A percentile compares a stretch with the other conserved stretches of the same genome.
phyloP scores from a whole-genome alignment of 2,797 vertebrate genomes.

The Xerus rutilus region DNA sequence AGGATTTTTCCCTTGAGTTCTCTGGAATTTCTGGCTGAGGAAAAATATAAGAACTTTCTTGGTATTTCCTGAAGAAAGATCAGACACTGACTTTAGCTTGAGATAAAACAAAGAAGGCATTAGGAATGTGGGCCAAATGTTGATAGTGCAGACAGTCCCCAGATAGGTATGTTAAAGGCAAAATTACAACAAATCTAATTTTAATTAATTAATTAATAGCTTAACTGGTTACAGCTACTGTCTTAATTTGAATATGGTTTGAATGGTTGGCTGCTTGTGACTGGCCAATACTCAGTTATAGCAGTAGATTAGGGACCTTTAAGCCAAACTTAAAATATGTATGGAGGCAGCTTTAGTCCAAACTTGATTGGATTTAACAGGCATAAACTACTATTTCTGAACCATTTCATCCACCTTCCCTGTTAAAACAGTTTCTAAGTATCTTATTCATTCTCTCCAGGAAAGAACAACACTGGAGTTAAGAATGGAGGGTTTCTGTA shows the following conservation, averaged over 20 bases:
- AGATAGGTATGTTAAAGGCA: background rate
- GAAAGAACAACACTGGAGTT: fast-evolving
- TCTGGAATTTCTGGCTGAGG: background rate
- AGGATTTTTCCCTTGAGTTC: background rate
- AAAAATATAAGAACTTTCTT: background rate
- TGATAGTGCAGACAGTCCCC: background rate
- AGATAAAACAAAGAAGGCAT: background rate
- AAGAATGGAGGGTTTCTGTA: background rate
- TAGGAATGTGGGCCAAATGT: background rate
- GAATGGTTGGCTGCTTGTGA: background rate
- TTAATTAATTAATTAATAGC: too few species aligned
- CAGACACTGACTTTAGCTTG: background rate
- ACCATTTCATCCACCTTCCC: background rate
- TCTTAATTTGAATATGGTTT: background rate
- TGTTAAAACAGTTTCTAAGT: background rate
- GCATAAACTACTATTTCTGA: background rate
- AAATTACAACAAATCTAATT: background rate
- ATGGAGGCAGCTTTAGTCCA: background rate
- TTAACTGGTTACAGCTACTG: background rate
- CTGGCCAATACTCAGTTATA: background rate
- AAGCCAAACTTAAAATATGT: background rate
- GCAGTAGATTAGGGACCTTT: background rate
- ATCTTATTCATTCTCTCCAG: background rate
- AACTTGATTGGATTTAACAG: background rate
- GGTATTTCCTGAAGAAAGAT: background rate